phyloP scores from a whole-genome alignment of 2,113 vertebrate species.

The Gavialis gangeticus region DNA sequence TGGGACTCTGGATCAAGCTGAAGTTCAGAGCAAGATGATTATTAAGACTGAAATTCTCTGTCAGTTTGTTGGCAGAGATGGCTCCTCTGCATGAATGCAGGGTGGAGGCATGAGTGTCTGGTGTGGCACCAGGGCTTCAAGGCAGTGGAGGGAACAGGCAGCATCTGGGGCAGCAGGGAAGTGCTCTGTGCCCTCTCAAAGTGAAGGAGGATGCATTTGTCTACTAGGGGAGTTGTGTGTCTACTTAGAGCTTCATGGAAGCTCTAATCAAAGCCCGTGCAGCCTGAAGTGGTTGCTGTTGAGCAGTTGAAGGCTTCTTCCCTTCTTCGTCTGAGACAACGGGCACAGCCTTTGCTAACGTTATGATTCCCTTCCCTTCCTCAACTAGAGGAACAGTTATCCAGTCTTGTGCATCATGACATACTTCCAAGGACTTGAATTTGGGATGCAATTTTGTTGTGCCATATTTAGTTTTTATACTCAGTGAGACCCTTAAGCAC shows the following conservation, averaged over 20 bases:
- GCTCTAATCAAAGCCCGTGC: not conserved
- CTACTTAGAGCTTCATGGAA: not conserved
- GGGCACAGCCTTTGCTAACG: not conserved
- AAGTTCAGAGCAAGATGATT: slow-evolving; percentile 71
- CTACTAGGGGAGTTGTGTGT: not conserved
- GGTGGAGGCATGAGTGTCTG: not conserved
- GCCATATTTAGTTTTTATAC: not conserved
- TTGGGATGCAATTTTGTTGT: not conserved
- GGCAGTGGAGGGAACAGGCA: slow-evolving; percentile 1
- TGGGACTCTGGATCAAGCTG: slow-evolving; percentile 70
- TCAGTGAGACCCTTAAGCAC: not conserved
- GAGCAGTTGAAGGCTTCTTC: not conserved
- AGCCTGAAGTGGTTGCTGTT: not conserved
- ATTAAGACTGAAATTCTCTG: slow-evolving; percentile 74
- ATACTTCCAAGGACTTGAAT: not conserved
- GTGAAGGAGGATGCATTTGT: not conserved
- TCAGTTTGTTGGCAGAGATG: slow-evolving; percentile 67
- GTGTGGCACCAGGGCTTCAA: not conserved
- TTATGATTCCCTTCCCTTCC: not conserved
- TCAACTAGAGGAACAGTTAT: not conserved
- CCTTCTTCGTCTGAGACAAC: not conserved
- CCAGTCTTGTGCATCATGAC: not conserved
- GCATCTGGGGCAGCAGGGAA: not conserved
- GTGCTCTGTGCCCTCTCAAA: not conserved
- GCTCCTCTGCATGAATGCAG: slow-evolving; percentile 49